Evolutionary conservation across 1,140 invertebrate species (phyloP).

Genomic region (Pomacea maculata): DNA sequence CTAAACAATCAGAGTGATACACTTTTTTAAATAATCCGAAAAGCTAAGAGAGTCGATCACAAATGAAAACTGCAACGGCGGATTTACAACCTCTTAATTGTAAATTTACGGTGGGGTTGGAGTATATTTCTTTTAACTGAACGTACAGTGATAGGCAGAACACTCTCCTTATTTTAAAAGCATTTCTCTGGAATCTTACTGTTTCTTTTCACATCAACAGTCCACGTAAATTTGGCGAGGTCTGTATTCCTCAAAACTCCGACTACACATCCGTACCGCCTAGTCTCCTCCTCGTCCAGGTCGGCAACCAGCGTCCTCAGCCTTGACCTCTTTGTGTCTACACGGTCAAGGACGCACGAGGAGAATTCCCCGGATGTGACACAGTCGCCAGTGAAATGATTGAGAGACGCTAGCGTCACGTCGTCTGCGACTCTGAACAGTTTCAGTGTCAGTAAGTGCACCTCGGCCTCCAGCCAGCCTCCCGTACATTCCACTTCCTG

Average conservation of each 20-base stretch:
- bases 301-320: constrained; percentile 14
- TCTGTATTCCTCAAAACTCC: background rate
- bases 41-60: no score
- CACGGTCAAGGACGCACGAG: constrained; percentile 3
- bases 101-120: no score
- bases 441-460: constrained; percentile 8
- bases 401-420: background rate
- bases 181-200: no score
- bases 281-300: constrained; percentile 1
- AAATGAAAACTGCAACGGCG: no score
- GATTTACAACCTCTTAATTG: no score
- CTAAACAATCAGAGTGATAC: no score
- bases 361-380: constrained; percentile 10
- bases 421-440: constrained; percentile 1
- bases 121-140: no score
- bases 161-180: no score
- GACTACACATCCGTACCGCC: constrained; percentile 8
- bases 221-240: no score
- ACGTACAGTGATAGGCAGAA: no score
- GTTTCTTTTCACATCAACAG: no score
- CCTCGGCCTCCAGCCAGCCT: background rate
- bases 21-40: no score
- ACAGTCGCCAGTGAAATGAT: constrained; percentile 8
- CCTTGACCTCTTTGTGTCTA: constrained; percentile 1
- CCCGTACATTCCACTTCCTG: constrained; percentile 23